Conservation (phyloP, 2,113 vertebrate species). For the Mionectes macconnelli region DNA sequence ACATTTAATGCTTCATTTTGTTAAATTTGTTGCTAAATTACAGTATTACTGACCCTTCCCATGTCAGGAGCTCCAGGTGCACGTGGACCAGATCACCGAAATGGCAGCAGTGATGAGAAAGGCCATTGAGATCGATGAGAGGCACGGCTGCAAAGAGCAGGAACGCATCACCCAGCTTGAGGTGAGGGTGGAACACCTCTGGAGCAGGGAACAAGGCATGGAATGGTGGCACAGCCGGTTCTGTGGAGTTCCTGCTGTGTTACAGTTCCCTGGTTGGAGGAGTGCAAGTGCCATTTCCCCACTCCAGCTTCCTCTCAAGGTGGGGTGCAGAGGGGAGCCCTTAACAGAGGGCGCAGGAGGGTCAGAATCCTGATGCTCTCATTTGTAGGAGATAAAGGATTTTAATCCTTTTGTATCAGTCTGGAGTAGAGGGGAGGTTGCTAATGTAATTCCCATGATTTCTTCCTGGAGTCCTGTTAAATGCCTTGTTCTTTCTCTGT, state of each 20-base stretch:
- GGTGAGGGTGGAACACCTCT: conserved; percentile 67
- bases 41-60: background rate
- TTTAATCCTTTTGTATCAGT: background rate
- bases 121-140: conserved; percentile 94
- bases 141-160: conserved; percentile 86
- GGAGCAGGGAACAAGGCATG: background rate
- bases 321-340: background rate
- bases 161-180: conserved; percentile 92
- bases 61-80: conserved; percentile 84
- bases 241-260: background rate
- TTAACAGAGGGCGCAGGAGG: background rate
- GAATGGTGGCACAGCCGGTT: background rate
- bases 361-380: background rate
- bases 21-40: background rate
- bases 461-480: background rate
- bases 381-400: background rate
- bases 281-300: background rate
- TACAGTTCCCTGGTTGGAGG: background rate
- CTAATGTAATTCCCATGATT: background rate
- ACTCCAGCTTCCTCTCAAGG: background rate
- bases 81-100: conserved; percentile 95
- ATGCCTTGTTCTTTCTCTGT: background rate
- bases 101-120: conserved; percentile 98
- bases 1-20: background rate
- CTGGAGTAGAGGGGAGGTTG: background rate